Evolutionary conservation across 2,113 vertebrate genomes (phyloP).

Genomic region (Dasyurus viverrinus): DNA sequence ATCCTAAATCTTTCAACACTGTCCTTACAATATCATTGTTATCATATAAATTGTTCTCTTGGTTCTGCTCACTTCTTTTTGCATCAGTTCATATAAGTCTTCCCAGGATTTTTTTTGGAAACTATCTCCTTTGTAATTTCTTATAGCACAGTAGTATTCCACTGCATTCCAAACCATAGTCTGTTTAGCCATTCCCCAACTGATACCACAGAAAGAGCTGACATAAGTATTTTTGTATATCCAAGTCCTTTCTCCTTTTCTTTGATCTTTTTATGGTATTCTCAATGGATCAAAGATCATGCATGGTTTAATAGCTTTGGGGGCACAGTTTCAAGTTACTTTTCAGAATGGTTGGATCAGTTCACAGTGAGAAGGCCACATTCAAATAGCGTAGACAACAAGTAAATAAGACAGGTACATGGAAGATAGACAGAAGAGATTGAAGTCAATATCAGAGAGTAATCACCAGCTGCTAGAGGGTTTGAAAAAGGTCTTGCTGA

Average conservation of each 20-base stretch:
- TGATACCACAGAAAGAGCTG: background rate
- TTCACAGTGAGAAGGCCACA: background rate
- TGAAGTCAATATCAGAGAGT: background rate
- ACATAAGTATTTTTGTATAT: background rate
- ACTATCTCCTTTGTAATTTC: background rate
- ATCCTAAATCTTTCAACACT: background rate
- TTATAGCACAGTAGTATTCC: background rate
- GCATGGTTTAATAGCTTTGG: background rate
- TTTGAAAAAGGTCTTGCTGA: background rate
- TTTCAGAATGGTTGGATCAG: background rate
- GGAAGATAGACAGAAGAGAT: background rate
- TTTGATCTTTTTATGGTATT: background rate
- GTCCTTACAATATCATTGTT: background rate
- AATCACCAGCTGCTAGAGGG: too few relatives aligned
- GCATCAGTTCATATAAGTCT: background rate
- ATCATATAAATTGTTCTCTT: background rate
- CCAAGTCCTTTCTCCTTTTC: background rate
- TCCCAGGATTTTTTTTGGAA: background rate
- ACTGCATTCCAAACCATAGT: background rate
- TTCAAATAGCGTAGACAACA: background rate
- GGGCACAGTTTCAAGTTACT: background rate
- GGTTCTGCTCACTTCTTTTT: background rate
- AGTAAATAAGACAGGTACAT: background rate
- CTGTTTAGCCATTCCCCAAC: background rate
- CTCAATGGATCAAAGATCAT: background rate